Evolutionary conservation across 2,113 vertebrate genomes (phyloP).

Genomic region (Ranitomeya imitator): DNA sequence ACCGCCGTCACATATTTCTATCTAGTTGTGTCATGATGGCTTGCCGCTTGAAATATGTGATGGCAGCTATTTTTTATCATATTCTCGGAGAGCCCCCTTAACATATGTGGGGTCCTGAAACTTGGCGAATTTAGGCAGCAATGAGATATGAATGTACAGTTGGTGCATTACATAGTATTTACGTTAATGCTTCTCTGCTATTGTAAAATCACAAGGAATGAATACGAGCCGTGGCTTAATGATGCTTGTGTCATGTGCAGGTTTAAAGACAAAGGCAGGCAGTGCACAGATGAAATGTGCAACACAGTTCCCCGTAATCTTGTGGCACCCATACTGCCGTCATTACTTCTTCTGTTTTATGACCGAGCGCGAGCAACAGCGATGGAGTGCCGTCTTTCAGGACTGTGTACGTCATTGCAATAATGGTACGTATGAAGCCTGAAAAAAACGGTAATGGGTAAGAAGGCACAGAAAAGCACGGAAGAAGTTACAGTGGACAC

Average conservation of each 20-base stretch:
- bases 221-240: neutral
- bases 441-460: neutral
- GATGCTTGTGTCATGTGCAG: slow-evolving; percentile 65
- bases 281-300: slow-evolving; percentile 80
- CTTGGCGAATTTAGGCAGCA: neutral
- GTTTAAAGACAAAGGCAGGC: slow-evolving; percentile 75
- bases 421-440: slow-evolving; percentile 75
- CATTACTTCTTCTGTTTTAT: slow-evolving; percentile 92
- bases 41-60: too few species aligned
- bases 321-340: slow-evolving; percentile 89
- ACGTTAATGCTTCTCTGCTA: neutral
- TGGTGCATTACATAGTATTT: neutral
- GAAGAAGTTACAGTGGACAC: neutral
- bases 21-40: too few species aligned
- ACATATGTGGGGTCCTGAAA: neutral
- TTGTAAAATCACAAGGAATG: neutral
- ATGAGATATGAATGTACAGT: neutral
- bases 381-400: slow-evolving; percentile 91
- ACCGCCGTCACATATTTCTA: too few species aligned
- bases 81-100: too few species aligned
- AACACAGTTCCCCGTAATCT: slow-evolving; percentile 84
- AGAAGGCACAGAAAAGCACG: neutral
- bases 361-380: slow-evolving; percentile 89
- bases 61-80: too few species aligned
- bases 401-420: slow-evolving; percentile 90